Evolutionary conservation across 2,113 vertebrate genomes (phyloP).

Genomic region (Xenopus laevis): DNA sequence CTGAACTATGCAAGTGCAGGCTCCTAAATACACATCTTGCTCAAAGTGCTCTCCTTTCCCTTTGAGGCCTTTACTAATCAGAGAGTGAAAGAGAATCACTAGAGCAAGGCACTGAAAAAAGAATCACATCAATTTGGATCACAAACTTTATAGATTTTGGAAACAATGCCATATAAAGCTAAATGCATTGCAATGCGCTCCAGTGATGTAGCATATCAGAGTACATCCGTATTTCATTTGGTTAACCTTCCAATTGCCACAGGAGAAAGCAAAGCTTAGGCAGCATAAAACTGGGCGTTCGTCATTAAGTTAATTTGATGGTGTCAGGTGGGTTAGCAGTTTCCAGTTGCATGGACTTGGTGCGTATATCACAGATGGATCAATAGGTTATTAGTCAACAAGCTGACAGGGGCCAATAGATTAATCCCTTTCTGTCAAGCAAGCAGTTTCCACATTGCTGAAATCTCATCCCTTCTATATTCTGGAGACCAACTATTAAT

Average conservation of each 20-base stretch:
- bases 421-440: conserved; percentile 84
- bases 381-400: conserved; percentile 95
- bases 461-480: conserved; percentile 58
- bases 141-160: no score
- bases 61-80: no score
- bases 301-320: conserved; percentile 55
- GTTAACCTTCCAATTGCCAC: conserved; percentile 10
- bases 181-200: no score
- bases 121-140: no score
- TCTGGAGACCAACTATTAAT: conserved; percentile 59
- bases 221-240: no score
- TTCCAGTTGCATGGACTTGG: conserved; percentile 74
- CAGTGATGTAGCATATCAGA: no score
- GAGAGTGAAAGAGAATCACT: no score
- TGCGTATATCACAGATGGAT: conserved; percentile 83
- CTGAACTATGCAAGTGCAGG: no score
- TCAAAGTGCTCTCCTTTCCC: no score
- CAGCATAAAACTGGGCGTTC: conserved; percentile 22
- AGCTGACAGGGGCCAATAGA: conserved; percentile 73
- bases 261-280: conserved; percentile 12
- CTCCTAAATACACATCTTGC: no score
- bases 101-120: no score
- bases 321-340: conserved; percentile 64
- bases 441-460: conserved; percentile 58
- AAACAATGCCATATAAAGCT: no score